Percentiles rank a stretch among this genome's conserved stretches.
Evolutionary conservation across 1,140 invertebrate species (phyloP).

Genomic region (Onthophagus taurus): DNA sequence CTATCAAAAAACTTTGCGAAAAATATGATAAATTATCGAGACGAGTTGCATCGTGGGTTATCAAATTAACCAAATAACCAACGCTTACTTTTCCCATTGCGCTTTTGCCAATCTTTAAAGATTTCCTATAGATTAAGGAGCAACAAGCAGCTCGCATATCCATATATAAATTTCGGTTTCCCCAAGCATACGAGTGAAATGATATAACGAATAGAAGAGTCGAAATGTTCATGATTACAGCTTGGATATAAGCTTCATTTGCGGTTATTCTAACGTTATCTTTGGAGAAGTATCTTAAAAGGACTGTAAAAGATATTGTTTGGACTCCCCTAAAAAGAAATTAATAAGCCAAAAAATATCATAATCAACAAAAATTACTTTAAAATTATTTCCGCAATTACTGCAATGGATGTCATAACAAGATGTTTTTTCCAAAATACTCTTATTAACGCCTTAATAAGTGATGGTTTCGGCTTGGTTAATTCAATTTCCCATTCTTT

Average conservation of each 20-base stretch:
- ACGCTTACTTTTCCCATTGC: constrained; percentile 42
- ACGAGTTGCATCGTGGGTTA: constrained; percentile 56
- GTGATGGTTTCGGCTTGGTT: constrained; percentile 2
- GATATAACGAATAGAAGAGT: constrained; percentile 4
- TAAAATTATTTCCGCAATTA: constrained; percentile 3
- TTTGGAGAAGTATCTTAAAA: constrained; percentile 19
- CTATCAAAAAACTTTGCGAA: constrained; percentile 12
- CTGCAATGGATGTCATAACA: constrained; percentile 3
- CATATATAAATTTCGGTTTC: constrained; percentile 57
- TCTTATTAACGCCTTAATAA: constrained; percentile 8
- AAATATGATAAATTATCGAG: constrained; percentile 41
- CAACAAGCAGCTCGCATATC: constrained; percentile 60
- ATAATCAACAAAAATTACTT: constrained; percentile 3
- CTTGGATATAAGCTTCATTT: constrained; percentile 13
- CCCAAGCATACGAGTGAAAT: constrained; percentile 61
- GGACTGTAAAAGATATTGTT: constrained; percentile 15
- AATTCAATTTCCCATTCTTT: constrained; percentile 13
- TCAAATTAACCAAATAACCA: constrained; percentile 56
- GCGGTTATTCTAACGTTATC: constrained; percentile 8
- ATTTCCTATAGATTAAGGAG: constrained; percentile 64
- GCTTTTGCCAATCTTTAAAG: constrained; percentile 13
- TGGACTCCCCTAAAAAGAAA: constrained; percentile 19
- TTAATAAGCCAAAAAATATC: not conserved
- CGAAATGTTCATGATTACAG: constrained; percentile 1
- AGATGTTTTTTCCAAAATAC: constrained; percentile 11